Base-by-base conservation (phyloP, 2,113 vertebrate genomes). In the Corvus moneduloides region DNA sequence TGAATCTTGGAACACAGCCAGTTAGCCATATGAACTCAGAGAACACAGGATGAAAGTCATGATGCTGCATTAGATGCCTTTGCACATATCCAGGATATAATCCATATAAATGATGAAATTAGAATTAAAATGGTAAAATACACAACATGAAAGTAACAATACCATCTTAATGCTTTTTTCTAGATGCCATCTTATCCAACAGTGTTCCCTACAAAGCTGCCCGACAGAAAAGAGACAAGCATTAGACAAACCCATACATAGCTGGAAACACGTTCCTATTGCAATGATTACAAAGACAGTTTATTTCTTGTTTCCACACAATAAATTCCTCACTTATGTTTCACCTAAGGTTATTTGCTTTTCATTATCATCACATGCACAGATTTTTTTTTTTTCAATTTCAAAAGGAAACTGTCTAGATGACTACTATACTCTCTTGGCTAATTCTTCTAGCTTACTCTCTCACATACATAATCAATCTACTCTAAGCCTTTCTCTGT, bases 391-490 rank as follows among this genome's bases (percentile, higher is more conserved):
- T 71, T 71, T 7, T 90, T 91, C 71, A 78, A 28, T 95, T 95
- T 92, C 87, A 84, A 72, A 89, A 93, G 68, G 77, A 95, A 96
- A 73, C 33, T 56, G 56, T 33, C 74, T 73, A 28, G 46, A 69
- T 69, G 24, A 93, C 82, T 54, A 88, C 43, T 82, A 41, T 82
- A 76, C 58, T 93, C 55, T 95, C 83, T n/a, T 32, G 48, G 78
- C 61, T 95, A 94, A 95, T 91, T 95, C 80, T 75, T 89, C 74
- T 24, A 75, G 55, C 35, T 94, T 81, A 90, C 67, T 87, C 71
- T 58, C 58, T 77, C 80, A 96, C 84, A 92, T 96, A 72, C 71
- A 94, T 87, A 94, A 96, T 94, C 91, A 92, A 84, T 94, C 56
- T 35, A 13, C 33, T 80, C 71, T 86, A 95, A 95, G 64, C 48